Conservation (phyloP, 92 coral and sea anemone species). For the Montipora capitata region DNA sequence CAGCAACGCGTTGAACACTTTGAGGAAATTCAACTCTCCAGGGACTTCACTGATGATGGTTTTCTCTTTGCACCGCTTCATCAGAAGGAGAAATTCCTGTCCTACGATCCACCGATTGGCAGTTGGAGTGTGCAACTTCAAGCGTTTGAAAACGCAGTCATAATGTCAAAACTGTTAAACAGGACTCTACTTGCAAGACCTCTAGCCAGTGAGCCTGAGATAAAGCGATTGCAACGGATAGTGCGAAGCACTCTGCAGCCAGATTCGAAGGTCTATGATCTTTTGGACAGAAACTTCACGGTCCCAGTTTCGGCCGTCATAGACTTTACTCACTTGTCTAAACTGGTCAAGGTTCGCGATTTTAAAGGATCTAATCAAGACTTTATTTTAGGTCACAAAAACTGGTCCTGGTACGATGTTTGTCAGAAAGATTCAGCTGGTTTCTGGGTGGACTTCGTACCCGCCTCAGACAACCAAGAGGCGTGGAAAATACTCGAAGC, state of each 20-base stretch:
- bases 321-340: conserved; percentile 65
- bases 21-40: conserved; percentile 42
- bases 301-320: conserved; percentile 87
- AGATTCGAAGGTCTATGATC: conserved; percentile 68
- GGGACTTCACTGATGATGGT: conserved; percentile 81
- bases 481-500: conserved; percentile 87
- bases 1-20: conserved; percentile 17
- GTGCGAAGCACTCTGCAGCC: conserved; percentile 52
- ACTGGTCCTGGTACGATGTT: conserved; percentile 73
- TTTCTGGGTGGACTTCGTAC: conserved; percentile 89
- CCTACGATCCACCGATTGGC: conserved; percentile 92
- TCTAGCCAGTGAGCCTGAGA: conserved; percentile 83
- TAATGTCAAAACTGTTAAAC: conserved; percentile 82
- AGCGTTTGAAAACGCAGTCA: conserved; percentile 92
- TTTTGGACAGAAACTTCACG: conserved; percentile 68
- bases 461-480: conserved; percentile 66
- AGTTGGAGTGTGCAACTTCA: conserved; percentile 89
- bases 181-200: conserved; percentile 86
- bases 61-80: conserved; percentile 58
- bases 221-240: conserved; percentile 55
- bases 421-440: conserved; percentile 81
- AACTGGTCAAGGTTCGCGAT: conserved; percentile 49
- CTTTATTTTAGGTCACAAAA: conserved; percentile 54
- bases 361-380: conserved; percentile 48
- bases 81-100: conserved; percentile 66